Evolutionary conservation across 2,113 vertebrate species (phyloP), one percentile per base, ranked within the genome.

Genomic region (Naja naja): DNA sequence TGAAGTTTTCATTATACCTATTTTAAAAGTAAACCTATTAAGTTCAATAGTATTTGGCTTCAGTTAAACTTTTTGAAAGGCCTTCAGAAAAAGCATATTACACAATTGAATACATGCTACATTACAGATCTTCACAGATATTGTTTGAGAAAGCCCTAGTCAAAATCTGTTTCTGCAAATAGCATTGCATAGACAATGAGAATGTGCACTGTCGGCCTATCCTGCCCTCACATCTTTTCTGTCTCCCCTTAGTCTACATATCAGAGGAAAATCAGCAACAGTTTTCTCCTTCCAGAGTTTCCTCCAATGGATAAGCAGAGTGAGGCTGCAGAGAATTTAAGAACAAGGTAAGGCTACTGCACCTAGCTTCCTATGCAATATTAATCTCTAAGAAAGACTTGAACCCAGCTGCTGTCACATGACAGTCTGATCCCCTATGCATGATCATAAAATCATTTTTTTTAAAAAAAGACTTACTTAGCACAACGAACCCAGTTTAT

Each of bases 401-500:
- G 69, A 39, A 81, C 69, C 20, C 47, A 58, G 39, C 12, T 88
- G 58, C 55, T 43, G 14, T 43, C 18, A 92, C 7, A 3, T 18
- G 10, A 45, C 4, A 18, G 20, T 53, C 43, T 11, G 10, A 81
- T 25, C 4, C 12, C 30, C 86, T 30, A 45, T n/a, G 11, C 8
- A 34, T 43, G 1, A 87, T 27, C 45, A 27, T 18, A 60, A 86
- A 30, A 47, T 49, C 52, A 85, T 14, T 14, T 52, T 14, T 47
- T 39, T 34, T 69, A n/a, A 30, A 55, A 87, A 20, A 11, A 39
- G 55, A 23, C 98, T 74, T 97, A 99, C 99, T 96, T 99, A 93
- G 99, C 99, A 97, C 99, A 99, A 95, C 99, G 99, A 96, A 99
- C 99, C 99, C 99, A 99, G 97, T 99, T 99, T 95, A 99, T 99